Conservation (phyloP, 2,113 vertebrate species). For the Dryoscopus gambensis region DNA sequence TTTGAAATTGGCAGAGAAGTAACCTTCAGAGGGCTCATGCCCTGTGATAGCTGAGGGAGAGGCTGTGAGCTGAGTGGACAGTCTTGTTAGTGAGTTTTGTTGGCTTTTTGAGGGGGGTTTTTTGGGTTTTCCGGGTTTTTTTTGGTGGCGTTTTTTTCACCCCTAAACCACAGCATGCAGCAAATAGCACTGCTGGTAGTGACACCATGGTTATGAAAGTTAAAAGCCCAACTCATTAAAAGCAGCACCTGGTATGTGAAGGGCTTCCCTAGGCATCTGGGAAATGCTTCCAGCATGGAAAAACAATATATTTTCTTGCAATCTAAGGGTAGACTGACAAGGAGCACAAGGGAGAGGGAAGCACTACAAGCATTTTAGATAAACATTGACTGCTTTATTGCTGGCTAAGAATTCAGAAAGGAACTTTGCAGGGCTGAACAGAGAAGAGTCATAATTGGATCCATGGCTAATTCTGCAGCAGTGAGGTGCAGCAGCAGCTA, state of each 20-base stretch:
- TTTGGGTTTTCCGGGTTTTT: not conserved
- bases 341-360: not conserved
- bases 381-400: not conserved
- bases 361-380: not conserved
- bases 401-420: not conserved
- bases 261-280: not conserved
- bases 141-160: not conserved
- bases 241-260: not conserved
- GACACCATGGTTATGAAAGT: not conserved
- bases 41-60: not conserved
- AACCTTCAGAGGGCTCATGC: slow-evolving; percentile 3
- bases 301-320: not conserved
- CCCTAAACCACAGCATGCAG: not conserved
- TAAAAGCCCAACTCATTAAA: not conserved
- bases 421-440: not conserved
- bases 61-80: not conserved
- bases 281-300: not conserved
- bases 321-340: not conserved
- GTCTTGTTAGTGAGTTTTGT: not conserved
- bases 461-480: slow-evolving; percentile 13
- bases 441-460: not conserved
- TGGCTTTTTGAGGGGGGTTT: not conserved
- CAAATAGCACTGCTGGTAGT: not conserved
- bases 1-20: not conserved
- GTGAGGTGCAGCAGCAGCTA: not conserved